Conservation (phyloP, 2,797 vertebrate species). For the Limosa lapponica region DNA sequence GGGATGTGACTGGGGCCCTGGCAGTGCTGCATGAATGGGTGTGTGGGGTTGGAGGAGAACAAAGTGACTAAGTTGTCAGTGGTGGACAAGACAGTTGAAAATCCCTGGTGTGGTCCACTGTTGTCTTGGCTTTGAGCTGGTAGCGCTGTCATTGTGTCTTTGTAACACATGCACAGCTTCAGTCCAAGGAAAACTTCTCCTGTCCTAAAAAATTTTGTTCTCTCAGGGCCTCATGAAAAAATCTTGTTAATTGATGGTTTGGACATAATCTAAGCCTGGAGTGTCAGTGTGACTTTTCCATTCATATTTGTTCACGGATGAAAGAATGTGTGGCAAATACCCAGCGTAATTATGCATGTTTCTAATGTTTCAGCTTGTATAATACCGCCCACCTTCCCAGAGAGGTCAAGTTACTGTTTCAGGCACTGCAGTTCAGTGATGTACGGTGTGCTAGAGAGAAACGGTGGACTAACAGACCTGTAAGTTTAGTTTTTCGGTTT, state of each 20-base stretch:
- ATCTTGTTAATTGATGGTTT: not conserved
- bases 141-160: not conserved
- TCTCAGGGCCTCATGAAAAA: not conserved
- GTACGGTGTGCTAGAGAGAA: not conserved
- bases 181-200: not conserved
- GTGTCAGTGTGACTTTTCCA: constrained; percentile 51
- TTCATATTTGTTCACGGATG: constrained; percentile 45
- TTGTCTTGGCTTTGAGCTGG: not conserved
- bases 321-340: constrained; percentile 58
- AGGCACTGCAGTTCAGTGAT: constrained; percentile 43
- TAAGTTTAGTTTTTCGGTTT: not conserved
- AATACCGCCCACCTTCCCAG: constrained; percentile 67
- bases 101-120: not conserved
- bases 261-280: not conserved
- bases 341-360: constrained; percentile 65
- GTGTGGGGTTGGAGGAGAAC: not conserved
- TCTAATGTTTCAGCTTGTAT: constrained; percentile 71
- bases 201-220: not conserved
- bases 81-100: not conserved
- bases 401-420: constrained; percentile 69
- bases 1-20: not conserved
- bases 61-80: not conserved
- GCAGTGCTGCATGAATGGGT: not conserved
- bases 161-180: not conserved
- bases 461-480: not conserved